phyloP scores from a whole-genome alignment of 2,888 invertebrate genomes.

The Dasypogon diadema region DNA sequence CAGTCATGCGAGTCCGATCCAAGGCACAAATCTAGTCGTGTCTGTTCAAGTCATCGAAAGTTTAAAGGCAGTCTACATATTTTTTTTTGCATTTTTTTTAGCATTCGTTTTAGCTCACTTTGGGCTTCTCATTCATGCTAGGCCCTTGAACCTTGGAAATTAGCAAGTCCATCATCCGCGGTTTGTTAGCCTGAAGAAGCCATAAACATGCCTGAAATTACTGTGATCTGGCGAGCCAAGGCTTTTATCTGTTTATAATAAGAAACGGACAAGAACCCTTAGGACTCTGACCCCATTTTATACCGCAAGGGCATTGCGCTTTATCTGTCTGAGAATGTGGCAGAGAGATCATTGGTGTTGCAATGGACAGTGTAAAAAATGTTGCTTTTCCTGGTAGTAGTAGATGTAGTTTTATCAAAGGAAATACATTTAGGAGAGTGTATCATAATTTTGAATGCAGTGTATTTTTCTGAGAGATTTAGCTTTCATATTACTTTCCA shows the following conservation, averaged over 20 bases:
- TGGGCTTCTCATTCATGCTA: not conserved
- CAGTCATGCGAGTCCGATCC: constrained; percentile 15
- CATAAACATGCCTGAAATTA: not conserved
- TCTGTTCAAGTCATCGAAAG: constrained; percentile 11
- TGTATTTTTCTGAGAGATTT: too few relatives aligned
- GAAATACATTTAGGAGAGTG: too few relatives aligned
- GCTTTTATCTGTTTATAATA: not conserved
- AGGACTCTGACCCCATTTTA: constrained; percentile 29
- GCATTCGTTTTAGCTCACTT: not conserved
- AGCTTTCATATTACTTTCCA: too few relatives aligned
- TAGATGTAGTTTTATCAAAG: too few relatives aligned
- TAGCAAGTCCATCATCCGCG: constrained; percentile 20
- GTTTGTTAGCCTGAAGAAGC: constrained; percentile 3
- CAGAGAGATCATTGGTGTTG: not conserved
- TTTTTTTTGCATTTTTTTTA: not conserved
- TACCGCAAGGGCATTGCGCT: constrained; percentile 21
- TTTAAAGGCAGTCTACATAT: constrained; percentile 38
- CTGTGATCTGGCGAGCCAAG: not conserved
- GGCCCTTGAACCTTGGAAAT: constrained; percentile 26
- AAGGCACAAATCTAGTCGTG: constrained; percentile 20
- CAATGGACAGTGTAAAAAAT: too few relatives aligned
- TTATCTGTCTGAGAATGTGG: constrained; percentile 7
- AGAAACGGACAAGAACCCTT: constrained; percentile 31
- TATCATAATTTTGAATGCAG: too few relatives aligned
- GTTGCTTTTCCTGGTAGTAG: too few relatives aligned